A percentile compares a stretch with the other conserved stretches of the same genome.
These are phyloP conservation scores for Thrips palmi DNA, from an alignment of 1,140 invertebrate species.

Conservation along the genomic window DNA sequence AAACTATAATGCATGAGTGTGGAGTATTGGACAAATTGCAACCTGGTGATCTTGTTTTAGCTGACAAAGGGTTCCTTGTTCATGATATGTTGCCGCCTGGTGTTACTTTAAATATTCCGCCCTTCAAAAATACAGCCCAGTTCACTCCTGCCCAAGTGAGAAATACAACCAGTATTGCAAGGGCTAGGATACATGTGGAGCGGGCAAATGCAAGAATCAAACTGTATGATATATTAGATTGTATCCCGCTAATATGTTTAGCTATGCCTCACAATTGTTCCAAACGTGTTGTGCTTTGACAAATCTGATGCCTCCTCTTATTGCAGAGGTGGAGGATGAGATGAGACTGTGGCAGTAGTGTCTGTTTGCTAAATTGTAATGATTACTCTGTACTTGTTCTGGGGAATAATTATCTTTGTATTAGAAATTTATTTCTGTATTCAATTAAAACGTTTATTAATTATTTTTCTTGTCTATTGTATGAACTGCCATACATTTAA, in stretches of 20 bases:
- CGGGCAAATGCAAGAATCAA: not conserved
- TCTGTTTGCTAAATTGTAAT: too few relatives aligned
- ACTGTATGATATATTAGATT: constrained; percentile 2
- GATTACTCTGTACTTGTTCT: too few relatives aligned
- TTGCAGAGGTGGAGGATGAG: not conserved
- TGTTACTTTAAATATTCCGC: constrained; percentile 4
- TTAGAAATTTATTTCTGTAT: too few relatives aligned
- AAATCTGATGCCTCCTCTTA: not conserved
- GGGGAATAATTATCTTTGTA: too few relatives aligned
- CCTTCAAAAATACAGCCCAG: constrained; percentile 1
- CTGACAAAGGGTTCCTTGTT: constrained; percentile 8
- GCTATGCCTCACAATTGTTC: not conserved
- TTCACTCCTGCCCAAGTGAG: constrained; percentile 1
- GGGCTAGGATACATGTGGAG: constrained; percentile 7
- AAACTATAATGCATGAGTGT: constrained; percentile 11
- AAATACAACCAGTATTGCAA: not conserved
- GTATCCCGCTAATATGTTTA: not conserved
- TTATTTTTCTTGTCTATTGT: too few relatives aligned
- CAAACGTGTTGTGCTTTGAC: constrained; percentile 5
- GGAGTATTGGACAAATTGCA: constrained; percentile 1
- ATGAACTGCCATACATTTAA: too few relatives aligned
- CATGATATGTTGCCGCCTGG: not conserved
- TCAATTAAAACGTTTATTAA: too few relatives aligned
- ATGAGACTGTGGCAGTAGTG: too few relatives aligned
- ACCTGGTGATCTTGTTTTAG: constrained; percentile 7